A percentile compares a stretch with the other conserved stretches of the same genome.
These are phyloP conservation scores for Ictalurus punctatus DNA, from an alignment of 2,113 vertebrate species.

Conservation along the genomic window DNA sequence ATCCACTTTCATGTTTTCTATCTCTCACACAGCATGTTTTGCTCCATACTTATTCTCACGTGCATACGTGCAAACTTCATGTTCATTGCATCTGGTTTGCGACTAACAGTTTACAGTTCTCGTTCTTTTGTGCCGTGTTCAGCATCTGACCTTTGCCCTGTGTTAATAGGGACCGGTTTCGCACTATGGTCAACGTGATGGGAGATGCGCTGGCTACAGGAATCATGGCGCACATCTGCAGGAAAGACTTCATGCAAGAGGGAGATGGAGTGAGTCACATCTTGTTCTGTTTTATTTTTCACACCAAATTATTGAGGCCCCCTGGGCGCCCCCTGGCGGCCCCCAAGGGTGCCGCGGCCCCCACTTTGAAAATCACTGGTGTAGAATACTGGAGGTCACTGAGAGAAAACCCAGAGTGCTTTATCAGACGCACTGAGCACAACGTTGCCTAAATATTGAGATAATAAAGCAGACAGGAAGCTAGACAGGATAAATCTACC, in stretches of 20 bases:
- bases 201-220: slow-evolving; percentile 92
- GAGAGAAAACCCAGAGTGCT: background rate
- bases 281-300: background rate
- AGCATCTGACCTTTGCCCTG: background rate
- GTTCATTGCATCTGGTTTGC: too few species aligned
- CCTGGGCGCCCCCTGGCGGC: too few species aligned
- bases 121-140: background rate
- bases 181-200: slow-evolving; percentile 97
- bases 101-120: background rate
- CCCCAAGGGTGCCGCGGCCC: too few species aligned
- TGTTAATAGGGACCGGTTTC: slow-evolving; percentile 87
- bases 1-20: background rate
- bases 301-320: too few species aligned
- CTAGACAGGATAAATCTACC: background rate
- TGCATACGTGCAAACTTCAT: background rate
- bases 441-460: background rate
- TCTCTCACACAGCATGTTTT: background rate
- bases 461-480: background rate
- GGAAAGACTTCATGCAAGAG: slow-evolving; percentile 91
- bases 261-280: slow-evolving; percentile 79
- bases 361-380: too few species aligned
- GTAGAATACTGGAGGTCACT: background rate
- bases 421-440: background rate
- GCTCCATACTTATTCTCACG: background rate
- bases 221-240: slow-evolving; percentile 96